Conservation (phyloP, 2,113 vertebrate genomes). For the Microtus richardsoni region DNA sequence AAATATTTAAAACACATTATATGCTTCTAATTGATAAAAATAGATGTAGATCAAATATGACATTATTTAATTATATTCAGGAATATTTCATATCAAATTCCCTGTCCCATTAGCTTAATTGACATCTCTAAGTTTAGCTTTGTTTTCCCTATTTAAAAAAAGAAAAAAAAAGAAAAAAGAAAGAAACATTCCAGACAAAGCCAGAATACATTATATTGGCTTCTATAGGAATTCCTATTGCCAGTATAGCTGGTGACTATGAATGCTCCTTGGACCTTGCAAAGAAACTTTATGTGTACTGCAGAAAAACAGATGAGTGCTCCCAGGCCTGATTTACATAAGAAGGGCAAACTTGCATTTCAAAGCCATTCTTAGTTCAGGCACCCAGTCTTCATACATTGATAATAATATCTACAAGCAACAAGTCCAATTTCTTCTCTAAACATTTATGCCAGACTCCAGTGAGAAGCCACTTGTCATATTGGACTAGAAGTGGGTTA, state of each 20-base stretch:
- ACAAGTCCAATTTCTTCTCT: slow-evolving; percentile 39
- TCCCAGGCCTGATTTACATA: slow-evolving; percentile 72
- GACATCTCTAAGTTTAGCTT: slow-evolving; percentile 64
- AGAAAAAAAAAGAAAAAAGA: background rate
- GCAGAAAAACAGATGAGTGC: slow-evolving; percentile 81
- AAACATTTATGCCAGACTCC: slow-evolving; percentile 58
- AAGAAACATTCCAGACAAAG: slow-evolving; percentile 66
- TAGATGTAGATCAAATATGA: slow-evolving; percentile 26
- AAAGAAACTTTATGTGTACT: slow-evolving; percentile 78
- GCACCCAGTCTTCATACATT: slow-evolving; percentile 50
- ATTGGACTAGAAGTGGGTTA: slow-evolving; percentile 66
- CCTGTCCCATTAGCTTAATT: slow-evolving; percentile 65
- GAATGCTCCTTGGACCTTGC: slow-evolving; percentile 73
- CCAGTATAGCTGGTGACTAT: slow-evolving; percentile 84
- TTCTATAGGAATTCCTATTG: slow-evolving; percentile 81
- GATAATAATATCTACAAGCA: slow-evolving; percentile 68
- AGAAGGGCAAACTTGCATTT: slow-evolving; percentile 72
- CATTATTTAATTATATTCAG: slow-evolving; percentile 21
- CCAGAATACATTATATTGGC: slow-evolving; percentile 78
- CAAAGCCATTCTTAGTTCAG: slow-evolving; percentile 73
- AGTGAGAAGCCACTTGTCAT: slow-evolving; percentile 64
- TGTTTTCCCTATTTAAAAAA: slow-evolving; percentile 44
- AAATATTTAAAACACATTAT: slow-evolving; percentile 27
- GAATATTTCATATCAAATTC: slow-evolving; percentile 25
- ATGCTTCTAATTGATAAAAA: slow-evolving; percentile 22